Conservation (phyloP, 53 echinoderm and acorn worm genomes). For the Hippasteria phrygiana region DNA sequence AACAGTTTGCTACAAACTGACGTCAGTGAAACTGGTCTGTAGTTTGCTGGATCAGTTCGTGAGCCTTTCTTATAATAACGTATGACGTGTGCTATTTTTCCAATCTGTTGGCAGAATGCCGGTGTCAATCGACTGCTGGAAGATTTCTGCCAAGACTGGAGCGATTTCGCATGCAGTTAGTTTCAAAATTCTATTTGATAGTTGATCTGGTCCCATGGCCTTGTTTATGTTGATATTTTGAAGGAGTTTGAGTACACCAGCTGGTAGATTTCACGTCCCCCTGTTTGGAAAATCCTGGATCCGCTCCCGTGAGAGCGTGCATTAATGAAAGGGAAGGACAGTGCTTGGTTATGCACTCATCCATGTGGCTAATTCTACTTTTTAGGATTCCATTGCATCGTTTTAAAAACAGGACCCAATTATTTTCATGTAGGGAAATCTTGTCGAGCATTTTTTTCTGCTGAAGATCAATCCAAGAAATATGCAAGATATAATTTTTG, state of each 20-base stretch:
- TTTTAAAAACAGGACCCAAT: too few relatives aligned
- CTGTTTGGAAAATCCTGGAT: too few relatives aligned
- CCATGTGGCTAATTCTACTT: too few relatives aligned
- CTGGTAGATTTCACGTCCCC: too few relatives aligned
- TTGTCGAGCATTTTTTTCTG: too few relatives aligned
- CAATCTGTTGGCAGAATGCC: slow-evolving; percentile 58
- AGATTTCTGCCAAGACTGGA: slow-evolving; percentile 35
- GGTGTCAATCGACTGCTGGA: slow-evolving; percentile 61
- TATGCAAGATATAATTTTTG: too few relatives aligned
- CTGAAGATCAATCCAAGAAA: too few relatives aligned
- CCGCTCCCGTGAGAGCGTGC: too few relatives aligned
- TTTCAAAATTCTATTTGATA: slow-evolving; percentile 20
- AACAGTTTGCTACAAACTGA: slow-evolving; percentile 60
- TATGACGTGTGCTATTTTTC: slow-evolving; percentile 48
- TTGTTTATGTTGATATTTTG: neutral
- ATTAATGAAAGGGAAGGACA: too few relatives aligned
- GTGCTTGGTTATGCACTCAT: too few relatives aligned
- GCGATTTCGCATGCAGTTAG: slow-evolving; percentile 36
- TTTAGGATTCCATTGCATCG: too few relatives aligned
- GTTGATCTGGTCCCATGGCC: slow-evolving; percentile 18
- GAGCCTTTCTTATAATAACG: slow-evolving; percentile 64
- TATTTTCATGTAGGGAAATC: too few relatives aligned
- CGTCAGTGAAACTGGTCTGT: slow-evolving; percentile 60
- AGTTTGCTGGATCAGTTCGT: slow-evolving; percentile 57
- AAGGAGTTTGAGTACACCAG: slow-evolving; percentile 35